Percentiles rank a stretch among this genome's conserved stretches.
Conservation (phyloP, 2,113 vertebrate species). For the Corythaixoides concolor region DNA sequence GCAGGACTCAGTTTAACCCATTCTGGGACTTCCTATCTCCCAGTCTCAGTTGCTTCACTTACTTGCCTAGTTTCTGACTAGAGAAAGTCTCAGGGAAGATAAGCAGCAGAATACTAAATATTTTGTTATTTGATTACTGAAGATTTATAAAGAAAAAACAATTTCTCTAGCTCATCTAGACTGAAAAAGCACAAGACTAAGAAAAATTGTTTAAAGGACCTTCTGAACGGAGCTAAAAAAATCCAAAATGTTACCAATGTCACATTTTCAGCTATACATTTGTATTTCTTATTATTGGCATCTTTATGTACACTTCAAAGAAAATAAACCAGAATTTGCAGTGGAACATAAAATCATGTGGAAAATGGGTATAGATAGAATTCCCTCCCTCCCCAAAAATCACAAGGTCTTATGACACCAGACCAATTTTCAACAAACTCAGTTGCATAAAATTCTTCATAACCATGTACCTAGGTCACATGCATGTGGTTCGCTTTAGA, state of each 20-base stretch:
- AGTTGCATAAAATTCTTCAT: neutral
- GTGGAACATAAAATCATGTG: neutral
- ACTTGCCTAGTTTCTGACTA: neutral
- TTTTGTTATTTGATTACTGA: neutral
- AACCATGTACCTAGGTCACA: neutral
- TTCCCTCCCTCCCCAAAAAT: fast-evolving
- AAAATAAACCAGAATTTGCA: neutral
- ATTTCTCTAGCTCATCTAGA: neutral
- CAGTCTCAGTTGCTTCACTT: neutral
- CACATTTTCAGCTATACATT: neutral
- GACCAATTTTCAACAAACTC: neutral
- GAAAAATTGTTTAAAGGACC: neutral
- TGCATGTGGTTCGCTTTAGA: neutral
- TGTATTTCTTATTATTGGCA: neutral
- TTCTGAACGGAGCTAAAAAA: neutral
- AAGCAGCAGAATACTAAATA: neutral
- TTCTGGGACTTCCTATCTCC: neutral
- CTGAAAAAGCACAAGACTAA: neutral
- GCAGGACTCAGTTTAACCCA: neutral
- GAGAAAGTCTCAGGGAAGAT: neutral
- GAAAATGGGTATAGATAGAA: neutral
- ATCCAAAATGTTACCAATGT: neutral
- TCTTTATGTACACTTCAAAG: neutral
- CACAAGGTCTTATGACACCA: neutral
- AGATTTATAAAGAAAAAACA: neutral